Percentiles rank a stretch among this genome's conserved stretches.
Evolutionary conservation across 2,888 invertebrate species (phyloP).

Genomic region (Drosophila pseudotalamancana): DNA sequence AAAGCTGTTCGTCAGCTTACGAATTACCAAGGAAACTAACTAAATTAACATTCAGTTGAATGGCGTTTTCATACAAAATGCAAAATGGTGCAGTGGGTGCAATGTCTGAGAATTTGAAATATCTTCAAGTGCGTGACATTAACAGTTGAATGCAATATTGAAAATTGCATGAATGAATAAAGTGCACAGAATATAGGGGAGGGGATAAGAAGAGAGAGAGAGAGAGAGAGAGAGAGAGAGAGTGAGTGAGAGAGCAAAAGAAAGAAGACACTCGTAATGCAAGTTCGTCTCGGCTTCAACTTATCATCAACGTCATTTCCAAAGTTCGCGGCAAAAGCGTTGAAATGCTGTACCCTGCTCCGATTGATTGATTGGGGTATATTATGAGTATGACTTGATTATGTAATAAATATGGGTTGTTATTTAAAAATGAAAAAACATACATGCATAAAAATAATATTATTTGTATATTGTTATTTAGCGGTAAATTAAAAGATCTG

Average conservation of each 20-base stretch:
- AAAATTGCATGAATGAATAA: constrained; percentile 46
- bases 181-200: background rate
- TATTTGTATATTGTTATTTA: no score
- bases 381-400: no score
- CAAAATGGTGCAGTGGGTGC: background rate
- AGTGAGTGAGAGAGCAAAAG: background rate
- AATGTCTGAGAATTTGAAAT: constrained; percentile 35
- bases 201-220: background rate
- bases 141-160: constrained; percentile 61
- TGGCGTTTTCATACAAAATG: constrained; percentile 2
- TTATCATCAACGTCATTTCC: constrained; percentile 61
- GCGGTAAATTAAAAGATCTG: background rate
- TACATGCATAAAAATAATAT: background rate
- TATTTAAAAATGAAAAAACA: no score
- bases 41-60: constrained; percentile 30
- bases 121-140: constrained; percentile 55
- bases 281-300: constrained; percentile 34
- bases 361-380: no score
- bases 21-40: constrained; percentile 11
- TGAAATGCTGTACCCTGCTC: constrained; percentile 7
- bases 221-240: background rate
- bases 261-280: constrained; percentile 16
- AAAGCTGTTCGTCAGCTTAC: background rate
- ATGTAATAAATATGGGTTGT: no score
- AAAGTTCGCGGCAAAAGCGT: constrained; percentile 42